Conservation (phyloP, 2,888 invertebrate genomes). For the Ferrisia virgata region DNA sequence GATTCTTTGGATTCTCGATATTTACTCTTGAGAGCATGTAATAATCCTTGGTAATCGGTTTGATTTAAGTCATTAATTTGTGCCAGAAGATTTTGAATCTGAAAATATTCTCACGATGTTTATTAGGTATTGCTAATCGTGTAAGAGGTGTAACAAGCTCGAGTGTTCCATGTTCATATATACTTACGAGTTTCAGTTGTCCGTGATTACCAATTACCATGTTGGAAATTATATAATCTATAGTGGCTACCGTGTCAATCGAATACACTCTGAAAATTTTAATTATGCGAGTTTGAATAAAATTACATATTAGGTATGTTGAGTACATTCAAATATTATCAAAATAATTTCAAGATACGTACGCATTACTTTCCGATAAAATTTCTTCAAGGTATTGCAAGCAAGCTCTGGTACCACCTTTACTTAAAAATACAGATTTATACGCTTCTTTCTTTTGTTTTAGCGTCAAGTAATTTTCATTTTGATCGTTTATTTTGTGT, state of each 20-base stretch:
- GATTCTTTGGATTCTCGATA: background rate
- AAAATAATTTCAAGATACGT: background rate
- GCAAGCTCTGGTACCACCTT: background rate
- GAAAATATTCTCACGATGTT: background rate
- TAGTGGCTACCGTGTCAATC: background rate
- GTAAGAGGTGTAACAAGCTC: background rate
- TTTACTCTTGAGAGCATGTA: background rate
- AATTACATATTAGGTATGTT: too few species aligned
- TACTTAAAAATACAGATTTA: background rate
- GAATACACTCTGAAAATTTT: slow-evolving; percentile 4
- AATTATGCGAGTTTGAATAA: too few species aligned
- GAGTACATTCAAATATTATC: background rate
- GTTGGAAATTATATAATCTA: background rate
- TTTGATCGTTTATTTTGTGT: slow-evolving; percentile 14
- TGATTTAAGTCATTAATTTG: background rate
- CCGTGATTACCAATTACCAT: background rate
- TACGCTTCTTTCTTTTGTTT: background rate
- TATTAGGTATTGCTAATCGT: too few species aligned
- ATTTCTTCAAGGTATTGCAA: slow-evolving; percentile 7
- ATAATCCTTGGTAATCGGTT: background rate
- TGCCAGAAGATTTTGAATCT: background rate
- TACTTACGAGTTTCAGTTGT: background rate
- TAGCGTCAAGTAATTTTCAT: background rate
- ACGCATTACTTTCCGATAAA: background rate
- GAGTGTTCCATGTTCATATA: background rate